Evolutionary conservation across 2,113 vertebrate species (phyloP), one percentile per base, ranked within the genome.

Genomic region (Xiphophorus couchianus): DNA sequence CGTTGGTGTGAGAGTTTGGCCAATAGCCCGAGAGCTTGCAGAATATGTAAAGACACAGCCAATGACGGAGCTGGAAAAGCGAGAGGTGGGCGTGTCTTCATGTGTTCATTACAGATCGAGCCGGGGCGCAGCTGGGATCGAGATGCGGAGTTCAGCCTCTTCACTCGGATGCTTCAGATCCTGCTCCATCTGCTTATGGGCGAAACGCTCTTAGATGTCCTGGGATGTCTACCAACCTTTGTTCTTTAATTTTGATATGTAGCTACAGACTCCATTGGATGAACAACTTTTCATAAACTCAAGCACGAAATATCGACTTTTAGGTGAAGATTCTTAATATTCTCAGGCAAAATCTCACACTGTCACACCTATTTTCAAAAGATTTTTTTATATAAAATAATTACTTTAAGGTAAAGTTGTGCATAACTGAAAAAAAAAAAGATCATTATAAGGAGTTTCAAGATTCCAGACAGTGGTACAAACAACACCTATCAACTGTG

Each of bases 11-110:
- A 30, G 27, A 63, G 83, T 78, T 68, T 66, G 83, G 78, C 94
- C 93, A 94, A 94, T 94, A 77, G 33, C 14, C 61, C 62, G 29
- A 29, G 71, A 51, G 65, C 54, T 69, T 29, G 39, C 11, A 83
- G 73, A 90, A 90, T 92, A 89, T 92, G 87, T 86, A 88, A 89
- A 69, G 37, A 15, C 5, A 0, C 31, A 62, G 65, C 94, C 91
- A 95, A 94, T 94, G n/a, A 35, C 12, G 8, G 60, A 30, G 62
- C 61, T 29, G 67, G 71, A 25, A 58, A 28, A 17, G 58, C 82
- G 0, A 64, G 13, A 35, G 30, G 88, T 83, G 80, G 87, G 90
- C 85, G 88, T 84, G 87, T 83, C 83, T 73, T 35, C 80, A 80
- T 80, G 86, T 92, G 85, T 72, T 76, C 42, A 80, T 78, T 60